Base-by-base conservation (phyloP, 2,113 vertebrate genomes). In the Fukomys damarensis region DNA sequence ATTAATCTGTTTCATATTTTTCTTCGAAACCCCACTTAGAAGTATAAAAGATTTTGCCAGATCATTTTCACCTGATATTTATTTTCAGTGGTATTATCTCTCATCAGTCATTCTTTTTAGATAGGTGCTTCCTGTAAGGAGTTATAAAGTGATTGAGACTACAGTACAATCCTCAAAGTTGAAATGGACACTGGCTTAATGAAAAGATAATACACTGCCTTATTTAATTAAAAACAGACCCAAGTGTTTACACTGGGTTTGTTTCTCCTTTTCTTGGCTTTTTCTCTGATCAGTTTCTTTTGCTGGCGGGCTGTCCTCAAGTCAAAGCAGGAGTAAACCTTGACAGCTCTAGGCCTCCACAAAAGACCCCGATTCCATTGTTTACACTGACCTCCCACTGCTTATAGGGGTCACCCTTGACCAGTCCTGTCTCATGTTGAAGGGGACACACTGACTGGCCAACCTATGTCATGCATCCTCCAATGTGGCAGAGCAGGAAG, bases 31-130 rank as follows among this genome's bases (percentile, higher is more conserved):
- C 4, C 8, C 54, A 96, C 43, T 93, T 89, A 88, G 59, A 96
- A 91, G 17, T 83, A 68, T 59, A 88, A 97, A 85, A 91, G 72
- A 35, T 93, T 88, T 8, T 17, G 43, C 26, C 43, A 77, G 28
- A 77, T 49, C 32, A 83, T 59, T 95, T 97, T 83, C 80, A 30
- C 28, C 65, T 80, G 65, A 70, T 86, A 91, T 92, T 97, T 96
- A 68, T 89, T 72, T 95, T 93, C 46, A 89, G 32, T 61, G 20
- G 7, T 63, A 61, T 92, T 91, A 8, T 32, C 17, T 85, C 32
- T 95, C 11, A 35, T 80, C 28, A 16, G 35, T 80, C 28, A 16
- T 66, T 93, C 46, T 93, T 93, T 92, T 59, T 90, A 91, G 59
- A 92, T 92, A 74, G 59, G 43, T 82, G 22, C 61, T 87, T 94